Base-by-base conservation (phyloP, 2,113 vertebrate genomes). In the Elephantulus edwardii region DNA sequence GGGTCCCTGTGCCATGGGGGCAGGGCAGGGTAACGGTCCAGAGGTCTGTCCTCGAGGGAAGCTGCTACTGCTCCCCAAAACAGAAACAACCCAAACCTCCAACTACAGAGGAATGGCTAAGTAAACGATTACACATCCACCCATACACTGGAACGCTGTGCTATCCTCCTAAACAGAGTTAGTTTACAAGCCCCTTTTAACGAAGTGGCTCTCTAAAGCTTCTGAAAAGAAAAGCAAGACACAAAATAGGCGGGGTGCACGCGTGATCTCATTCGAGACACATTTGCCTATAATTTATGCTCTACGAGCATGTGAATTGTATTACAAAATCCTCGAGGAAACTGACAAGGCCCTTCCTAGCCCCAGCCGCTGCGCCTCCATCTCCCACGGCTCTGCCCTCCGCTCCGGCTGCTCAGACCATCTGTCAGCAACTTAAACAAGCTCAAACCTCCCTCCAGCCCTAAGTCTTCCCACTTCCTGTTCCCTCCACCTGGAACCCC, bases 41-140 rank as follows among this genome's bases (percentile, higher is more conserved):
- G 0, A 42, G 12, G 0, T 13, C 0, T 6, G 22, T 50, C 54
- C 44, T 74, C 2, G 0, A 5, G 10, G 28, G 75, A 44, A 58
- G 13, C 20, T 72, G 20, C 17, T 40, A 20, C 14, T 0, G 5
- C 5, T 2, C 19, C 72, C 24, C 58, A 6, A 2, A 1, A 42
- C 35, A 12, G 71, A 46, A 60, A 46, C 16, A 40, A 33, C 6
- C 12, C 40, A 68, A 52, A 17, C 76, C 28, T 62, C 91, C 58
- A 60, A 24, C 72, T 38, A 17, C 0, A n/a, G 11, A 20, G 9
- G 28, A 10, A 1, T 40, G 68, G 12, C 13, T 10, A 35, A 50
- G 24, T 14, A 17, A 8, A 60, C 20, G 6, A 26, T n/a, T 52
- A 16, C 10, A 11, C 7, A 4, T 9, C 30, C 42, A 11, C 13